Base-by-base conservation (phyloP, 2,113 vertebrate genomes). In the Rutilus rutilus region DNA sequence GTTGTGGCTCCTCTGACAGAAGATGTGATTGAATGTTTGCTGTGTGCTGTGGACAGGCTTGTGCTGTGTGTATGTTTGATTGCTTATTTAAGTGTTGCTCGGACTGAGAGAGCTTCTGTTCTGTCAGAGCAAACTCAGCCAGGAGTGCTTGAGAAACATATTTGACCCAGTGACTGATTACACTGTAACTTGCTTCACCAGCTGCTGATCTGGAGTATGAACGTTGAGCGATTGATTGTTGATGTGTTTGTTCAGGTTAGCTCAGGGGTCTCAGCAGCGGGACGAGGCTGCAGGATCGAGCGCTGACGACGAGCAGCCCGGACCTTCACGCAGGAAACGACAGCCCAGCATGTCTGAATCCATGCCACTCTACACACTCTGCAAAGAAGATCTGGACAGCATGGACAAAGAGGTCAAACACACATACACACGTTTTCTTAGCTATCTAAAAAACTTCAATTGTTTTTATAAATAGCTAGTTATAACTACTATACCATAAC, bases 311-410 rank as follows among this genome's bases (percentile, higher is more conserved):
- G 96, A 97, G 88, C 96, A 96, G 85, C 95, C 97, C 1, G 96
- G 96, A 1, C 96, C 97, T 3, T 96, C 96, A 0, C 95, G 96
- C 59, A 93, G 98, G 60, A 95, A 97, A 91, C 95, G 98, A 0
- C 97, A 99, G 93, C 97, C 95, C 64, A 99, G 98, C 93, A 97
- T 99, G 97, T 99, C 98, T 0, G 98, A 99, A 91, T 94, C 95
- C 0, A 96, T 98, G 97, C 98, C 98, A 2, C 95, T 99, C 3
- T 99, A 99, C 94, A 98, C 95, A 0, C 94, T 99, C 0, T 99
- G 98, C 93, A 99, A 97, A 93, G 98, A 99, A 91, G 98, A 99
- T 84, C 93, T 99, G 78, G 98, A 99, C 11, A 99, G 97, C 93
- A 99, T 99, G 98, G 98, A 99, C 92, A 98, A 93, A 93, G 98